Percentiles rank a stretch among this genome's conserved stretches.
phyloP scores from a whole-genome alignment of 2,113 vertebrate genomes.

The Trichomycterus rosablanca region DNA sequence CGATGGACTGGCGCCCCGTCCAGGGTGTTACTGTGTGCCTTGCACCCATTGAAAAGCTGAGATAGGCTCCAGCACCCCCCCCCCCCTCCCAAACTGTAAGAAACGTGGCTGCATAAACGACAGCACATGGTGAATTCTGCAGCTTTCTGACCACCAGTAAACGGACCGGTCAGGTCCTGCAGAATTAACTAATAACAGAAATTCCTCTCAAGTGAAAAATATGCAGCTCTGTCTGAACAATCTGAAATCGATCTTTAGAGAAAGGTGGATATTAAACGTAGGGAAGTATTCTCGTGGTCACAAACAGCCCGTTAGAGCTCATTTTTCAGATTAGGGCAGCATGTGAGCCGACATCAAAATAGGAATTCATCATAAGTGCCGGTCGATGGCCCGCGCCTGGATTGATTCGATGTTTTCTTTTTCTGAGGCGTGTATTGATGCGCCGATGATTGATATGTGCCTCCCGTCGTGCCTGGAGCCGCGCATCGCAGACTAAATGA shows the following conservation, averaged over 20 bases:
- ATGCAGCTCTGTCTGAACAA: background rate
- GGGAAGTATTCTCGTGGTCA: constrained; percentile 25
- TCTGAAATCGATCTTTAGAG: constrained; percentile 16
- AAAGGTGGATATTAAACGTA: constrained; percentile 18
- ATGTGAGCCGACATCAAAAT: constrained; percentile 31
- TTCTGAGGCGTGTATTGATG: constrained; percentile 27
- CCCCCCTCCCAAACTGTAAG: too few species aligned
- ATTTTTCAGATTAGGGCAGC: constrained; percentile 15
- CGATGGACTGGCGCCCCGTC: too few species aligned
- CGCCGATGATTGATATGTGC: constrained; percentile 33
- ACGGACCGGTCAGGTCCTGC: too few species aligned
- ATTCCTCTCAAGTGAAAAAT: too few species aligned
- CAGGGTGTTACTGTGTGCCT: too few species aligned
- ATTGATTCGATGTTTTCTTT: constrained; percentile 29
- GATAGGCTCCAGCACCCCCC: too few species aligned
- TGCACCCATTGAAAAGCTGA: too few species aligned
- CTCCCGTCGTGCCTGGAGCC: constrained; percentile 32
- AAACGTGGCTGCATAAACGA: too few species aligned
- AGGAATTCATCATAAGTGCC: constrained; percentile 29
- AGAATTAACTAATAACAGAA: too few species aligned
- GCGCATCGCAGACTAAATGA: constrained; percentile 34
- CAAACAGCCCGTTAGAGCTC: constrained; percentile 15
- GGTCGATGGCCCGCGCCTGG: constrained; percentile 9
- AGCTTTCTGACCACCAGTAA: too few species aligned
- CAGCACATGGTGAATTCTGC: too few species aligned